These are phyloP conservation scores for Ptychochromis oligacanthus DNA, from an alignment of 2,113 vertebrate genomes.

Conservation along the genomic window DNA sequence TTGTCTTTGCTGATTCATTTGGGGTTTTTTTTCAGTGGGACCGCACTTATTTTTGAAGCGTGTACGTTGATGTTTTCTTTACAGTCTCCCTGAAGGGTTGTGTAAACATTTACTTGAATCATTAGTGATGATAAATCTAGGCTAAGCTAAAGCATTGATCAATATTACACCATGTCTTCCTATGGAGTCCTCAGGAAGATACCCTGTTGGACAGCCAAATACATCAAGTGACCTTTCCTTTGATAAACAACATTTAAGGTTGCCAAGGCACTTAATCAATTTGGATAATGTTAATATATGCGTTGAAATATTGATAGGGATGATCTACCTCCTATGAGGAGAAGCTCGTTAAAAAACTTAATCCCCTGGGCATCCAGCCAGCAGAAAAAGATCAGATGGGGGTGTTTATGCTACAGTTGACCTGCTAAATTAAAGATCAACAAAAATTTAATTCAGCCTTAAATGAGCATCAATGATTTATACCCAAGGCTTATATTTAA, in stretches of 20 bases:
- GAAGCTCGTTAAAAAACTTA: conserved; percentile 74
- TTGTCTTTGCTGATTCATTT: not conserved
- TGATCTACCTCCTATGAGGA: conserved; percentile 72
- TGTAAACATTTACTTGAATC: conserved; percentile 56
- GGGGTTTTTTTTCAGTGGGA: not conserved
- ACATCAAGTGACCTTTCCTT: conserved; percentile 78
- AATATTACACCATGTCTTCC: conserved; percentile 72
- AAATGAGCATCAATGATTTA: conserved; percentile 73
- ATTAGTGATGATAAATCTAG: conserved; percentile 42
- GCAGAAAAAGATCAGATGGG: conserved; percentile 73
- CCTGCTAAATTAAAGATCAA: conserved; percentile 84
- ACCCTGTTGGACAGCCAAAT: conserved; percentile 68
- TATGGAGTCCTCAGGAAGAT: conserved; percentile 66
- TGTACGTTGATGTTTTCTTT: not conserved
- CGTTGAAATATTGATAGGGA: conserved; percentile 81
- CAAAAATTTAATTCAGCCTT: conserved; percentile 74
- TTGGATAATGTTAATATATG: conserved; percentile 83
- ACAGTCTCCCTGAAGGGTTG: not conserved
- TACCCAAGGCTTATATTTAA: conserved; percentile 21
- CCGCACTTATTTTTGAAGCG: not conserved
- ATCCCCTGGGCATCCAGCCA: conserved; percentile 74
- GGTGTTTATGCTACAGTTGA: conserved; percentile 73
- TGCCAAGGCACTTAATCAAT: conserved; percentile 59
- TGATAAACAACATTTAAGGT: conserved; percentile 72
- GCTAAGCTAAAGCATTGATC: conserved; percentile 62